Evolutionary conservation across 1,140 invertebrate species (phyloP).

Genomic region (Bradysia coprophila): DNA sequence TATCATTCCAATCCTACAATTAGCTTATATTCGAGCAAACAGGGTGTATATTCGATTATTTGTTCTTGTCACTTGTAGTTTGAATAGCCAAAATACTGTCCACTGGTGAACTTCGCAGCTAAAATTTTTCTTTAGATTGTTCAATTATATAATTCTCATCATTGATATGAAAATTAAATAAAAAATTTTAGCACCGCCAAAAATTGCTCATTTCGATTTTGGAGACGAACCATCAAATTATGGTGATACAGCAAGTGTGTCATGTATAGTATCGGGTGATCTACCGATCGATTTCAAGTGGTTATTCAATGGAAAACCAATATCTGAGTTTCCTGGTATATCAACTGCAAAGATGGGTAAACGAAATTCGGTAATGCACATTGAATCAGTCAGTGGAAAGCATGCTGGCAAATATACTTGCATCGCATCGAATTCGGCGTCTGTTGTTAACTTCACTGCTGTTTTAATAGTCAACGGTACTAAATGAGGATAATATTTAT

Average conservation of each 20-base stretch:
- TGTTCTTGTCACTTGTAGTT: no score
- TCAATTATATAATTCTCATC: no score
- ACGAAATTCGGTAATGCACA: conserved; percentile 18
- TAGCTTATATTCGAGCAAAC: no score
- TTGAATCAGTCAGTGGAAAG: conserved; percentile 29
- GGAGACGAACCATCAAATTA: conserved; percentile 35
- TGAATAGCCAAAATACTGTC: no score
- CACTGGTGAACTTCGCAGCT: no score
- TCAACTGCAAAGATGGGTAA: conserved; percentile 16
- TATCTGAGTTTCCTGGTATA: conserved; percentile 22
- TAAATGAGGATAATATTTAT: no score
- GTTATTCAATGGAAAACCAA: conserved; percentile 30
- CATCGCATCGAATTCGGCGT: conserved; percentile 36
- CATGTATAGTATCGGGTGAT: conserved; percentile 50
- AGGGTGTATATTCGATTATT: no score
- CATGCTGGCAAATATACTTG: conserved; percentile 50
- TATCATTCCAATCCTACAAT: no score
- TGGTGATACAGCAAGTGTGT: conserved; percentile 50
- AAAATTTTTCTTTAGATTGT: no score
- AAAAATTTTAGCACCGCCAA: no score
- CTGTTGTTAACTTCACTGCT: conserved; percentile 30
- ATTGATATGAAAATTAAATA: no score
- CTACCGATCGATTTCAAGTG: conserved; percentile 42
- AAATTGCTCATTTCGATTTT: conserved; percentile 43
- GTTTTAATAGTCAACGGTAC: conserved; percentile 36